phyloP scores from a whole-genome alignment of 2,888 invertebrate genomes.

The Tromatobia lineatoria region DNA sequence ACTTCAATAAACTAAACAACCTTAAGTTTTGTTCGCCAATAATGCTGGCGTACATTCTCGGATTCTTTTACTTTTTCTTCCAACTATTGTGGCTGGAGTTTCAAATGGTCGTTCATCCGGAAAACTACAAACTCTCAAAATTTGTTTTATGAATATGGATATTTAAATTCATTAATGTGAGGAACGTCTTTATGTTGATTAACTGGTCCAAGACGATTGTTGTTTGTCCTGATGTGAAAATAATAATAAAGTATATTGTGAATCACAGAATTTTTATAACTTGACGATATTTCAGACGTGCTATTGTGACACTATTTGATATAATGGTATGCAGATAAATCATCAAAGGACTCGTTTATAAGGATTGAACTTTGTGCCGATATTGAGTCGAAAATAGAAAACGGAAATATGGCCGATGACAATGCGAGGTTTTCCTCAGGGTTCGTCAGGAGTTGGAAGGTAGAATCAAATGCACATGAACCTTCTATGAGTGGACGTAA shows the following conservation, averaged over 20 bases:
- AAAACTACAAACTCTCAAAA: slow-evolving; percentile 79
- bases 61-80: slow-evolving; percentile 80
- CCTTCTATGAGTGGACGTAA: slow-evolving; percentile 17
- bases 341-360: background rate
- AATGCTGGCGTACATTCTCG: slow-evolving; percentile 80
- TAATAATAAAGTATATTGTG: background rate
- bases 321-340: too few relatives aligned
- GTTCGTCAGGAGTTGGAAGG: background rate
- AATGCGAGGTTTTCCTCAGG: background rate
- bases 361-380: background rate
- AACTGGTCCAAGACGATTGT: background rate
- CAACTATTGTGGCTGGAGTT: slow-evolving; percentile 80
- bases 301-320: too few relatives aligned
- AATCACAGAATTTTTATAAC: too few relatives aligned
- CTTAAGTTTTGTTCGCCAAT: slow-evolving; percentile 30
- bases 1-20: background rate
- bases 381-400: background rate
- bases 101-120: slow-evolving; percentile 79
- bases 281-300: too few relatives aligned
- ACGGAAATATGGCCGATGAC: background rate
- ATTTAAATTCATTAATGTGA: too few relatives aligned
- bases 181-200: too few relatives aligned
- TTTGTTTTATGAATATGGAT: slow-evolving; percentile 76
- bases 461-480: slow-evolving; percentile 38
- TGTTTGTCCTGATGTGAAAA: slow-evolving; percentile 10